phyloP scores from a whole-genome alignment of 1,140 invertebrate genomes.

The Chrysoperla carnea region DNA sequence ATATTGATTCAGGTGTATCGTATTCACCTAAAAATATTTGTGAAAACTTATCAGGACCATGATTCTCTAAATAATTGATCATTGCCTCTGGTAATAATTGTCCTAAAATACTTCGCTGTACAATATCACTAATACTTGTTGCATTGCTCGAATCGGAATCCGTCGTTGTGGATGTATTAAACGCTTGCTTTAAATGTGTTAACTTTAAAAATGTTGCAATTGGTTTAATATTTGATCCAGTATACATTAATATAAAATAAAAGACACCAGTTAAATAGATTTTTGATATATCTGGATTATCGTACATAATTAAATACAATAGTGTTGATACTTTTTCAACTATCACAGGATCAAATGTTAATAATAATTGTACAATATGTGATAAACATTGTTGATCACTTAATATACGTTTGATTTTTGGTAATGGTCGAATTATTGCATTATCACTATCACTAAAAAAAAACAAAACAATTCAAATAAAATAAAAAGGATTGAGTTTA shows the following conservation, averaged over 20 bases:
- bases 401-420: constrained; percentile 75
- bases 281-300: constrained; percentile 89
- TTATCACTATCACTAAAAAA: constrained; percentile 59
- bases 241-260: constrained; percentile 99
- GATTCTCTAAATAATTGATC: constrained; percentile 97
- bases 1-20: constrained; percentile 97
- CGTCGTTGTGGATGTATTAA: constrained; percentile 73
- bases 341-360: constrained; percentile 94
- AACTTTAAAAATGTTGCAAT: constrained; percentile 87
- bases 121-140: constrained; percentile 48
- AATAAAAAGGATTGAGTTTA: too few species aligned
- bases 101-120: constrained; percentile 75
- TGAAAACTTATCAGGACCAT: constrained; percentile 95
- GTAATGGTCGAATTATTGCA: constrained; percentile 87
- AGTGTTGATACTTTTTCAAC: constrained; percentile 83
- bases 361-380: constrained; percentile 87
- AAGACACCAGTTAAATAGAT: constrained; percentile 93
- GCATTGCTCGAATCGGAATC: background rate
- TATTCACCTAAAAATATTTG: constrained; percentile 98
- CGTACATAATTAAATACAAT: constrained; percentile 77
- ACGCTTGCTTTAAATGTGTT: constrained; percentile 90
- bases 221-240: constrained; percentile 92
- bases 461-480: constrained; percentile 7
- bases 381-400: constrained; percentile 79
- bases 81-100: constrained; percentile 95